Conservation (phyloP, 2,113 vertebrate species). For the Bostrychus sinensis region DNA sequence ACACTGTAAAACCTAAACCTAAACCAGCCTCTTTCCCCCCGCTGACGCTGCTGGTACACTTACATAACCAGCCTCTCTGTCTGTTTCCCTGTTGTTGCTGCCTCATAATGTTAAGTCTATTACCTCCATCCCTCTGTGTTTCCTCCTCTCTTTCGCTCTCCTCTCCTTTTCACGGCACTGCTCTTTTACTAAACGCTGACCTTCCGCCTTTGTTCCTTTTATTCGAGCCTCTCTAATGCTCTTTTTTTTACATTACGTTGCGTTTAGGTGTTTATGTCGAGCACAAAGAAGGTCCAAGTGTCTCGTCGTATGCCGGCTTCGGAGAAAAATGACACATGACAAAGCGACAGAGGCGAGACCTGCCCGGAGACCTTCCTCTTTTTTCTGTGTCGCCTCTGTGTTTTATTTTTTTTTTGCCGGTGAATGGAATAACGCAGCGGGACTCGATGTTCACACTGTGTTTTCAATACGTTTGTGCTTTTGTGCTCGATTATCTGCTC, state of each 20-base stretch:
- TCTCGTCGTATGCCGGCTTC: conserved; percentile 28
- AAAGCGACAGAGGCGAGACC: background rate
- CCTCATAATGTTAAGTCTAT: background rate
- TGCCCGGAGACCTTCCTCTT: too few relatives aligned
- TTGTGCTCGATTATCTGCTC: background rate
- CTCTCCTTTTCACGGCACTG: background rate
- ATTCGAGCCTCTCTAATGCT: background rate
- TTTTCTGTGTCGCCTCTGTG: conserved; percentile 1
- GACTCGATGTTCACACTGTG: background rate
- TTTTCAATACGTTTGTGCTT: background rate
- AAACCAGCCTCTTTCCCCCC: too few relatives aligned
- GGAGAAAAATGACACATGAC: conserved; percentile 21
- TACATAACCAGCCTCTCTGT: too few relatives aligned
- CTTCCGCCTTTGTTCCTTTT: background rate
- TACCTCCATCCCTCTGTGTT: background rate
- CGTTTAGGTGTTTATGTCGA: background rate
- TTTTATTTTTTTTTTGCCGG: too few relatives aligned
- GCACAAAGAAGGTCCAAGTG: conserved; percentile 18
- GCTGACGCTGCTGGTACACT: too few relatives aligned
- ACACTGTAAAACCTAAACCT: too few relatives aligned
- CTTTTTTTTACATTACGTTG: background rate
- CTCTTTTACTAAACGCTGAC: background rate
- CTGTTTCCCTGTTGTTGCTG: background rate
- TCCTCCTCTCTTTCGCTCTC: background rate
- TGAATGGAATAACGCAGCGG: background rate